Base-by-base conservation (phyloP, 2,113 vertebrate genomes). In the Agelaius phoeniceus region DNA sequence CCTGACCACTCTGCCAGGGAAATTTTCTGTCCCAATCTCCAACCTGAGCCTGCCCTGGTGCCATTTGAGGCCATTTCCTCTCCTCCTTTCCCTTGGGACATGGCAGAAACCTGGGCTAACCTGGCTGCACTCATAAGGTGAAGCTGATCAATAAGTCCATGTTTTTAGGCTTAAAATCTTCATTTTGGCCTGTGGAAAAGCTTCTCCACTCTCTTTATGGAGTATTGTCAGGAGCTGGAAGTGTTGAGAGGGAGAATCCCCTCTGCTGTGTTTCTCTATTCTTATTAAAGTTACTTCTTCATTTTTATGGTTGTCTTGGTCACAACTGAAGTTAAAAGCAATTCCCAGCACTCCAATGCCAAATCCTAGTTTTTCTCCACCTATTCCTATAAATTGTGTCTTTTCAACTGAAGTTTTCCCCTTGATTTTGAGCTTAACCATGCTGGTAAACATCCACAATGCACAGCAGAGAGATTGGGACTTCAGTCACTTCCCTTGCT, bases 401-500 rank as follows among this genome's bases (percentile, higher is more conserved):
- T 68, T 71, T 71, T 74, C 9, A 89, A 8, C 7, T 17, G 41
- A 75, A 43, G 1, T 35, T 33, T 67, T 6, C 9, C 11, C 26
- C 15, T 73, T 61, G 33, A 4, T 58, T 52, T 46, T 43, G 22
- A 62, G 14, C 43, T 90, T 58, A 49, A 92, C 43, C 11, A 20
- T 9, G 7, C 4, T 4, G 7, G 5, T 6, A 41, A 78, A 31
- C 6, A 27, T 31, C 76, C 37, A 26, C 9, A n/a, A 27, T 18
- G 23, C 31, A 14, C 27, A 86, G 7, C n/a, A 31, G 8, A 41
- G 33, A 65, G 2, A 39, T 75, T 84, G 59, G 3, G 2, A 51
- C n/a, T n/a, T n/a, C n/a, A n/a, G n/a, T n/a, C 0, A 0, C 7
- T 58, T 48, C 46, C 54, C 26, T 76, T 75, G 20, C 21, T 33